Evolutionary conservation across 1,140 invertebrate genomes (phyloP).

Genomic region (Bombus consobrinus): DNA sequence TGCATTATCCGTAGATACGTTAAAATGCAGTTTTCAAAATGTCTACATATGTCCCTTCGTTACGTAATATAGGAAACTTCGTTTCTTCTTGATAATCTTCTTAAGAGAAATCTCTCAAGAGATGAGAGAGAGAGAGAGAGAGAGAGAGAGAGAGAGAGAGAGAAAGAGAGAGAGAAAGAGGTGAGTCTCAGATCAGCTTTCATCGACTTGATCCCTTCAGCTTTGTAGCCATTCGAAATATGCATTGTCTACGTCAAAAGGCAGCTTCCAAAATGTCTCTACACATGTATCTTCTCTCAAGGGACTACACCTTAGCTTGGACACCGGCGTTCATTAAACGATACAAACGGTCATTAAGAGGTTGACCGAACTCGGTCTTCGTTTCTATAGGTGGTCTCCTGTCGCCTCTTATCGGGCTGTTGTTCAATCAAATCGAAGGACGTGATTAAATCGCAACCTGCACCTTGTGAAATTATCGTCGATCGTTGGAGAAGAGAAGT

Average conservation of each 20-base stretch:
- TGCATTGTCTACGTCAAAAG: slow-evolving; percentile 35
- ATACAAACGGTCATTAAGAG: slow-evolving; percentile 57
- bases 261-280: slow-evolving; percentile 9
- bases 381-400: neutral
- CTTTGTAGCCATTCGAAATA: slow-evolving; percentile 30
- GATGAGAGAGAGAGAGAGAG: too few relatives aligned
- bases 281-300: slow-evolving; percentile 48
- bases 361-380: slow-evolving; percentile 33
- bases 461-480: neutral
- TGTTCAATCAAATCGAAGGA: slow-evolving; percentile 11
- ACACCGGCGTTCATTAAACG: slow-evolving; percentile 51
- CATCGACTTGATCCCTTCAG: neutral
- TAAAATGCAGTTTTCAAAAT: slow-evolving; percentile 21
- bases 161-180: too few relatives aligned
- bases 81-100: neutral
- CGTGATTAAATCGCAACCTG: neutral
- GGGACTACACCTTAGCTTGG: neutral
- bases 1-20: slow-evolving; percentile 26
- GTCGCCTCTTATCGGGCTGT: slow-evolving; percentile 1
- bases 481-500: neutral
- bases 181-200: neutral
- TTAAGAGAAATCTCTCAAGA: too few relatives aligned
- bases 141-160: too few relatives aligned
- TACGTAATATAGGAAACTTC: neutral
- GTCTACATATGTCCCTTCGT: slow-evolving; percentile 45